Evolutionary conservation across 1,140 invertebrate genomes (phyloP).

Genomic region (Rhyzopertha dominica): DNA sequence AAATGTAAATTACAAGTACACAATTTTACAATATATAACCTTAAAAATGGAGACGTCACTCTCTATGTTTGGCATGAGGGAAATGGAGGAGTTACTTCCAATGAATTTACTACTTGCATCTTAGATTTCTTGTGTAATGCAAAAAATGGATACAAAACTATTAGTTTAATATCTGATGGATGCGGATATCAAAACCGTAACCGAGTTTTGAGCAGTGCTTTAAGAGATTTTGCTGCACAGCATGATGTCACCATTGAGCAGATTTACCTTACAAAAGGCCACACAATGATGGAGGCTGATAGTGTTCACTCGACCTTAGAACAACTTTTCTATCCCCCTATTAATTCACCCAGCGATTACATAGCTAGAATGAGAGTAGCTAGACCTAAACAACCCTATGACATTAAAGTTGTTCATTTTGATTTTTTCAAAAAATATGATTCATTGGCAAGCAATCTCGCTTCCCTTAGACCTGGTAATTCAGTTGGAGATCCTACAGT

Average conservation of each 20-base stretch:
- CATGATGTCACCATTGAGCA: conserved; percentile 2
- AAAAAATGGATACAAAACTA: conserved; percentile 4
- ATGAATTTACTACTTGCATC: conserved; percentile 28
- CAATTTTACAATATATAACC: conserved; percentile 30
- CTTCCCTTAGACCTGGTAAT: too few species aligned
- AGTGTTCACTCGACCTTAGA: conserved; percentile 32
- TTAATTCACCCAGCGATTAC: conserved; percentile 23
- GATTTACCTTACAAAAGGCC: conserved; percentile 29
- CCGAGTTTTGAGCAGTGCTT: conserved; percentile 12
- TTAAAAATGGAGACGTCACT: conserved; percentile 28
- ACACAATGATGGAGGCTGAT: conserved; percentile 42
- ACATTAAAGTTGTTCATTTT: conserved; percentile 3
- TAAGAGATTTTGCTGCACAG: background rate
- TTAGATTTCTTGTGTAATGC: conserved; percentile 16
- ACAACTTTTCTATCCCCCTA: conserved; percentile 21
- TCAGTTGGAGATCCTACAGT: too few species aligned
- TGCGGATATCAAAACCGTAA: conserved; percentile 27
- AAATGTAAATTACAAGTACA: conserved; percentile 33
- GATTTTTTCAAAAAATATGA: too few species aligned
- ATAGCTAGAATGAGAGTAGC: conserved; percentile 19
- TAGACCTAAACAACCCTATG: conserved; percentile 17
- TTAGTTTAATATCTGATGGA: conserved; percentile 26
- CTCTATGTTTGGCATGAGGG: conserved; percentile 38
- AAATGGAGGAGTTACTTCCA: conserved; percentile 33
- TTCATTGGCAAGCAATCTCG: too few species aligned